Conservation (phyloP, 2,888 invertebrate genomes). For the Sussaba pulchella region DNA sequence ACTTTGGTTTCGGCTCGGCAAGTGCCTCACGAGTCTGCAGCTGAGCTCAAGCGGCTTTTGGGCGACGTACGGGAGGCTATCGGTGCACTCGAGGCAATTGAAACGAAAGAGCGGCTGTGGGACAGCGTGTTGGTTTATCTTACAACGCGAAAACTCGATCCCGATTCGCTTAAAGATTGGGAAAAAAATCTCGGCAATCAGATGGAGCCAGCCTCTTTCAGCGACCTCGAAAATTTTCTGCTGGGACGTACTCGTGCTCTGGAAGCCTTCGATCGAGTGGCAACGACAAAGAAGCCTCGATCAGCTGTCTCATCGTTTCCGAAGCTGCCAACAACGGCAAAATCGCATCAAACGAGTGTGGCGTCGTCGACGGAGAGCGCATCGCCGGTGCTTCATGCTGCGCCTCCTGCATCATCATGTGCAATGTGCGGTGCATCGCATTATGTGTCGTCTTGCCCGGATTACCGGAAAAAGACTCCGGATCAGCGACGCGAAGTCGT, state of each 20-base stretch:
- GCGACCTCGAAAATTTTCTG: background rate
- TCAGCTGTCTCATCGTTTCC: background rate
- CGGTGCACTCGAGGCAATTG: constrained; percentile 30
- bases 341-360: background rate
- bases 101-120: constrained; percentile 12
- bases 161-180: constrained; percentile 29
- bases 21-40: background rate
- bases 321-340: background rate
- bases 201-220: background rate
- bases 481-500: constrained; percentile 40
- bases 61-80: constrained; percentile 28
- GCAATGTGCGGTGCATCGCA: constrained; percentile 20
- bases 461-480: constrained; percentile 31
- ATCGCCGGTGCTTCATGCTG: no score
- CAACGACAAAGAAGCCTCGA: background rate
- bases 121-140: constrained; percentile 17
- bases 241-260: background rate
- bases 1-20: constrained; percentile 20
- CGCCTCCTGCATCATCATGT: background rate
- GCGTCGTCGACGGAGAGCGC: background rate
- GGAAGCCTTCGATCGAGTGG: background rate
- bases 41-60: constrained; percentile 19
- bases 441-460: constrained; percentile 29
- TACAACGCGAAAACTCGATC: constrained; percentile 22
- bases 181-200: constrained; percentile 16